phyloP scores from a whole-genome alignment of 2,113 vertebrate genomes.

The Microtus richardsoni region DNA sequence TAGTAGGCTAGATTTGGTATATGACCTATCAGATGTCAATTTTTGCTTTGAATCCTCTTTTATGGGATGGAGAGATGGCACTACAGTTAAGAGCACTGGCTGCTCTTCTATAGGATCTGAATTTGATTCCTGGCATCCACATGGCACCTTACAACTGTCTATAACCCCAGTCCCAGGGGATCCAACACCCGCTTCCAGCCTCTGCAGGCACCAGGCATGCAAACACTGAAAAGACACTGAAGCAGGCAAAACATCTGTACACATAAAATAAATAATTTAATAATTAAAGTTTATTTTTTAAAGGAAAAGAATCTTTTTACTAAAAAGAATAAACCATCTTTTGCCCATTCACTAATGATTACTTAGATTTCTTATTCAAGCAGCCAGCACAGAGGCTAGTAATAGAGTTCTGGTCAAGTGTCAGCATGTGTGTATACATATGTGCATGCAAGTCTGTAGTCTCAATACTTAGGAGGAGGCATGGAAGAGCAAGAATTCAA shows the following conservation, averaged over 20 bases:
- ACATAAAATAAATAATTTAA: not conserved
- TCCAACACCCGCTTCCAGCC: not conserved
- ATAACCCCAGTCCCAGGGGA: not conserved
- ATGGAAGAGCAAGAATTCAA: not conserved
- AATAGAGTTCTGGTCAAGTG: not conserved
- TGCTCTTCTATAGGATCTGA: not conserved
- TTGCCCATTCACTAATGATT: conserved; percentile 21
- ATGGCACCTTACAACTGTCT: not conserved
- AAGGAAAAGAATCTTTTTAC: not conserved
- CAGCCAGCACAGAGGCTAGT: not conserved
- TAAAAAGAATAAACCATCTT: not conserved
- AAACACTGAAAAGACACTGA: not conserved
- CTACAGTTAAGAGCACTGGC: not conserved
- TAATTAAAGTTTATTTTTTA: not conserved
- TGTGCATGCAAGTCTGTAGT: not conserved
- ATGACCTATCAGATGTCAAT: not conserved
- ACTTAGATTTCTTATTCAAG: conserved; percentile 28
- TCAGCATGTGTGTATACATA: not conserved
- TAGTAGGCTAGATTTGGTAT: not conserved
- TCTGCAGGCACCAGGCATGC: not conserved
- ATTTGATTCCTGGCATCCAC: not conserved
- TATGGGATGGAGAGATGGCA: not conserved
- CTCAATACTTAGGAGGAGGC: not conserved
- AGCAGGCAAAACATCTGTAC: not conserved
- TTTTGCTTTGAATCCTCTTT: not conserved